A percentile compares a stretch with the other conserved stretches of the same genome.
Conservation (phyloP, 2,888 invertebrate species). For the Isoperla grammatica region DNA sequence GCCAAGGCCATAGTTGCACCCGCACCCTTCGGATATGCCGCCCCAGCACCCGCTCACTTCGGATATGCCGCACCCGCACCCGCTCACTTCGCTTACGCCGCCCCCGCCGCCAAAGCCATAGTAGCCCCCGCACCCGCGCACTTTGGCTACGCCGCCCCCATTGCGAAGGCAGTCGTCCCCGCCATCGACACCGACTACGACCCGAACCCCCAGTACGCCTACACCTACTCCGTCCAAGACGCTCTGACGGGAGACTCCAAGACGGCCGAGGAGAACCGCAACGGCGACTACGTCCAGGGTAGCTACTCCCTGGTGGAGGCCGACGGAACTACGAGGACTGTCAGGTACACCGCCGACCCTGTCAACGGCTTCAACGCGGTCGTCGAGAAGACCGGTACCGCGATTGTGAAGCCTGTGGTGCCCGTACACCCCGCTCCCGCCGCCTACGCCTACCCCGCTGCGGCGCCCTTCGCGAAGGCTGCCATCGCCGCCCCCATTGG, state of each 20-base stretch:
- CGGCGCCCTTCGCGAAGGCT: background rate
- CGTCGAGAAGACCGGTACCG: constrained; percentile 10
- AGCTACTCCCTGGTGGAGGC: constrained; percentile 16
- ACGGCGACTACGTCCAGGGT: constrained; percentile 19
- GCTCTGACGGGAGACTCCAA: constrained; percentile 27
- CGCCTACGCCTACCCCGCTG: background rate
- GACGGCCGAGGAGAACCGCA: constrained; percentile 15
- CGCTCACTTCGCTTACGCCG: constrained; percentile 1
- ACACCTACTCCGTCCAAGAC: constrained; percentile 25
- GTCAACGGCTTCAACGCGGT: constrained; percentile 21
- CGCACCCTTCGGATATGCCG: background rate
- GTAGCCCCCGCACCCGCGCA: constrained; percentile 13
- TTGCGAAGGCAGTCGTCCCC: background rate
- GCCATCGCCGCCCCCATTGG: background rate
- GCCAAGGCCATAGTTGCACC: background rate
- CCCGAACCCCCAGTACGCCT: constrained; percentile 24
- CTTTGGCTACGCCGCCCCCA: constrained; percentile 15
- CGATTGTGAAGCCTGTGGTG: background rate
- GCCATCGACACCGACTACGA: constrained; percentile 20
- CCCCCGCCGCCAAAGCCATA: constrained; percentile 22
- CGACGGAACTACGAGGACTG: constrained; percentile 18
- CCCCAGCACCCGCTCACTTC: constrained; percentile 1
- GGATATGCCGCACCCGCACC: background rate
- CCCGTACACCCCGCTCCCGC: background rate
- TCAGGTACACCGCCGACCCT: constrained; percentile 21